Percentiles rank a stretch among this genome's conserved stretches.
phyloP scores from a whole-genome alignment of 2,797 vertebrate species.

The Sebastes kiyomatsui region DNA sequence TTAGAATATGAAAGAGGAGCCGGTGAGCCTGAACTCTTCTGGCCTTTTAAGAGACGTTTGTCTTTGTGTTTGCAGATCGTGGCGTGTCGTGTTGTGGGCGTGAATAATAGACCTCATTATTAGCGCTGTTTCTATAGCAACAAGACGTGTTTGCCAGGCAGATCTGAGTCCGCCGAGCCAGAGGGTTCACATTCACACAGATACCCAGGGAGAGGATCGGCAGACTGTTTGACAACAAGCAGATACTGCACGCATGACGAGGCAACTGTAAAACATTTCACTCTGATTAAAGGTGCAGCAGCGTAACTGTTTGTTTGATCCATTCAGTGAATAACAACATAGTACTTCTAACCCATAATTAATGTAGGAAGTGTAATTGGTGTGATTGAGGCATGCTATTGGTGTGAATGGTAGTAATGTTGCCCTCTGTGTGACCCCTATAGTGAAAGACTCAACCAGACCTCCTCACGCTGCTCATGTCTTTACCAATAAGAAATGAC shows the following conservation, averaged over 20 bases:
- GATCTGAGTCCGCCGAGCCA: slow-evolving; percentile 34
- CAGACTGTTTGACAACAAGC: slow-evolving; percentile 32
- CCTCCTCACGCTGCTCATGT: background rate
- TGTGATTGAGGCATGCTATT: background rate
- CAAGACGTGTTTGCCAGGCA: slow-evolving; percentile 54
- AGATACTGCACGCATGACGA: background rate
- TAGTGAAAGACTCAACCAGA: background rate
- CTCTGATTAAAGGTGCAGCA: background rate
- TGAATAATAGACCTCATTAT: slow-evolving; percentile 70
- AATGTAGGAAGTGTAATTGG: background rate
- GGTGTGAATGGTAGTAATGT: background rate
- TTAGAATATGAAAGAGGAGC: slow-evolving; percentile 43
- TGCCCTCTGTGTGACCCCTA: no score
- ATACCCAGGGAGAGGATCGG: slow-evolving; percentile 10
- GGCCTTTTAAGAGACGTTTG: slow-evolving; percentile 34
- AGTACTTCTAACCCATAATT: background rate
- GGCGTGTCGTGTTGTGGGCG: slow-evolving; percentile 42
- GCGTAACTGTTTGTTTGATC: background rate
- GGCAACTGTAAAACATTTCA: background rate
- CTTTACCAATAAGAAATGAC: background rate
- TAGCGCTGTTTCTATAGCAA: slow-evolving; percentile 77
- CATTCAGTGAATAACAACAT: background rate
- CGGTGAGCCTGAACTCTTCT: slow-evolving; percentile 19
- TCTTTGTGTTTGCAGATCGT: slow-evolving; percentile 56
- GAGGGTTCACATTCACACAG: slow-evolving; percentile 34